phyloP scores from a whole-genome alignment of 2,113 vertebrate species.

The Cervus canadensis region DNA sequence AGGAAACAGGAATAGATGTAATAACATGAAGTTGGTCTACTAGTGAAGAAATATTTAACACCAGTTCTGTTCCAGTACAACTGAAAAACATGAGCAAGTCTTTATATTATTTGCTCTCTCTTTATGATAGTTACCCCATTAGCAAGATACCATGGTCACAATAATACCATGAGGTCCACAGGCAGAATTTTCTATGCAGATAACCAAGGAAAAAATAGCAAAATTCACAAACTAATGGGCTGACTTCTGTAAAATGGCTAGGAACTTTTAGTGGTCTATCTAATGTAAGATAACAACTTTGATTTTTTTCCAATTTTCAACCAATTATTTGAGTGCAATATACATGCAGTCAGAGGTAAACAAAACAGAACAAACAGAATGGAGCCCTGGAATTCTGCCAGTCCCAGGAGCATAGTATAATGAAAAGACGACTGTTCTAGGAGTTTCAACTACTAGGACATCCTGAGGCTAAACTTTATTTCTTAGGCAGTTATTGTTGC shows the following conservation, averaged over 20 bases:
- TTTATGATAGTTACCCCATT: neutral
- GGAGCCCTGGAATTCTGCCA: neutral
- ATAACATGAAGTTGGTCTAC: neutral
- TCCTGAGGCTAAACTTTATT: neutral
- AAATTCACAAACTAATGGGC: neutral
- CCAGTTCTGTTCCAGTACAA: neutral
- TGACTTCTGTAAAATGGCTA: neutral
- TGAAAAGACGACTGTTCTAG: neutral
- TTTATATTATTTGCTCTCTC: neutral
- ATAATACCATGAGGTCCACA: neutral
- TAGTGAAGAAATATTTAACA: conserved; percentile 25
- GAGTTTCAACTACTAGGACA: neutral
- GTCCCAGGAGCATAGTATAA: neutral
- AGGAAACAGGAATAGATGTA: neutral
- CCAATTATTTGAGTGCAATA: neutral
- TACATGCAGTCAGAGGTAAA: neutral
- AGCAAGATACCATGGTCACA: neutral
- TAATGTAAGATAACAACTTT: neutral
- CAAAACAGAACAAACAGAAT: neutral
- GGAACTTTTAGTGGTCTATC: neutral
- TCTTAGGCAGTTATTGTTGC: neutral
- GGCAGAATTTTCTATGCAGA: neutral
- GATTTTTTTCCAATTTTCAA: neutral
- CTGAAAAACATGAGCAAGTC: neutral
- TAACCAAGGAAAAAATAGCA: neutral